Evolutionary conservation across 2,113 vertebrate species (phyloP).

Genomic region (Lepus americanus): DNA sequence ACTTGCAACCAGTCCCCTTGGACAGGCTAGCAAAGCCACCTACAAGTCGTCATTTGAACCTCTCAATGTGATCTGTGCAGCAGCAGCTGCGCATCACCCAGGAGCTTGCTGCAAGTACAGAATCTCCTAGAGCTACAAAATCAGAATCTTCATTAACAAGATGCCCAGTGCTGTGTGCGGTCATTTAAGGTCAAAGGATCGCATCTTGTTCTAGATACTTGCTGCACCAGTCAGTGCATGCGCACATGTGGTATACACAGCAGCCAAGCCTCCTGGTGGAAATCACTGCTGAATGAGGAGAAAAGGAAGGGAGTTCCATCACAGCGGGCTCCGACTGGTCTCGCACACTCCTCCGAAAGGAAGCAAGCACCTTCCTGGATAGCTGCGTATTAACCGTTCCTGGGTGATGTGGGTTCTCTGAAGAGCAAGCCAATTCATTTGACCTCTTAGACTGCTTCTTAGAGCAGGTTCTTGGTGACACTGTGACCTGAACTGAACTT

Average conservation of each 20-base stretch:
- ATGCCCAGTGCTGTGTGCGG: not conserved
- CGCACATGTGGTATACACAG: accelerated
- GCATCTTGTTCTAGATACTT: not conserved
- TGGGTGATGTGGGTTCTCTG: not conserved
- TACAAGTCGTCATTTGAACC: not conserved
- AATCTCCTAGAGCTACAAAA: not conserved
- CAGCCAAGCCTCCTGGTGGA: not conserved
- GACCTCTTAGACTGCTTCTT: not conserved
- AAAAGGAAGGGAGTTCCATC: not conserved
- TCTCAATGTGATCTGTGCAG: not conserved
- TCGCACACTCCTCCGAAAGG: not conserved
- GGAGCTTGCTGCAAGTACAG: not conserved
- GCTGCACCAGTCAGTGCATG: accelerated
- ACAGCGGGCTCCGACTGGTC: not conserved
- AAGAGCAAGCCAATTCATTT: not conserved
- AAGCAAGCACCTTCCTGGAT: not conserved
- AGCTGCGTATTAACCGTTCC: not conserved
- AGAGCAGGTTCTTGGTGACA: not conserved
- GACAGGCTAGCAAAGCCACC: not conserved
- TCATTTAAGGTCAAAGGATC: not conserved
- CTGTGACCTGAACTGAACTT: not conserved
- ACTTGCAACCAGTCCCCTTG: not conserved
- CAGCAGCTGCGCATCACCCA: not conserved
- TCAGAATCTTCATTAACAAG: not conserved
- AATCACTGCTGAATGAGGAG: not conserved